A percentile compares a stretch with the other conserved stretches of the same genome.
phyloP scores from a whole-genome alignment of 2,113 vertebrate species.

The Vidua macroura region DNA sequence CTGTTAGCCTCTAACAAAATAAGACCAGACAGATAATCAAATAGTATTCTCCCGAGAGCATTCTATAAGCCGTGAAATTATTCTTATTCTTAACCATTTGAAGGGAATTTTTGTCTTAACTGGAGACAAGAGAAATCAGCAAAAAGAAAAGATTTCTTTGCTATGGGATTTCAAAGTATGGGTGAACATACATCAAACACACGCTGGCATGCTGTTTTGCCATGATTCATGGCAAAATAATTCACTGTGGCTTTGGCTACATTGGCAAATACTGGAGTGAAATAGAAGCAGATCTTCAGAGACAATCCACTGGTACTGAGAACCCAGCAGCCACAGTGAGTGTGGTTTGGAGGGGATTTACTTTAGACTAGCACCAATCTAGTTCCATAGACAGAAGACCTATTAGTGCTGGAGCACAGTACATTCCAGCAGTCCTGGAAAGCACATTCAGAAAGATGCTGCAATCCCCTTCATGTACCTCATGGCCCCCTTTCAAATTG shows the following conservation, averaged over 20 bases:
- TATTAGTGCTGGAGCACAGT: background rate
- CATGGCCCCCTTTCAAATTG: background rate
- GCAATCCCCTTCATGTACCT: background rate
- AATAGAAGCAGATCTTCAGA: background rate
- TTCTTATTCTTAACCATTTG: background rate
- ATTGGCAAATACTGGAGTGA: background rate
- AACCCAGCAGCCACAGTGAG: background rate
- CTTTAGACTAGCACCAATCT: background rate
- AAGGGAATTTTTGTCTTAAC: background rate
- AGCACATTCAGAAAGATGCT: background rate
- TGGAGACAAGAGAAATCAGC: background rate
- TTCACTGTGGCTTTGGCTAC: background rate
- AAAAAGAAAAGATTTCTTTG: background rate
- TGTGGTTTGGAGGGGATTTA: background rate
- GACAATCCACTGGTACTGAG: background rate
- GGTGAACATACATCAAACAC: background rate
- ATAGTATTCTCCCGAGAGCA: background rate
- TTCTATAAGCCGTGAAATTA: background rate
- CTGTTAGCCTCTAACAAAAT: constrained; percentile 33
- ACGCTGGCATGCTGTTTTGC: background rate
- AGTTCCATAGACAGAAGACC: background rate
- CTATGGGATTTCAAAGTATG: background rate
- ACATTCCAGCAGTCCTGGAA: background rate
- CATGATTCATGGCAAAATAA: background rate
- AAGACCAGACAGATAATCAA: constrained; percentile 37